Conservation (phyloP, 2,888 invertebrate species). For the Drosophila paranaensis region DNA sequence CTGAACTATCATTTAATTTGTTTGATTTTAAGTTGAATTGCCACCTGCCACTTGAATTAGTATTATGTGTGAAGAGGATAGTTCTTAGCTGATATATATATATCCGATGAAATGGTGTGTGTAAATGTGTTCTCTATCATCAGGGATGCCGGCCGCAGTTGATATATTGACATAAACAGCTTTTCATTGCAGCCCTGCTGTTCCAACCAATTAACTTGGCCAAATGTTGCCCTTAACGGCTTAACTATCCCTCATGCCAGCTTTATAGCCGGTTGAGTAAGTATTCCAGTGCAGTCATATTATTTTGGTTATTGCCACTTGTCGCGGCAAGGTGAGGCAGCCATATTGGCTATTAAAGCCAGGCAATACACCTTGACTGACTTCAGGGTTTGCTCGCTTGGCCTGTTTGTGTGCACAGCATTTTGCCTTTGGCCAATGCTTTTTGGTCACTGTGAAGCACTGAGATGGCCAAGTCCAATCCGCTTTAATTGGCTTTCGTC, state of each 20-base stretch:
- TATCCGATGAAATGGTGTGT: background rate
- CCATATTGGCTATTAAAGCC: constrained; percentile 14
- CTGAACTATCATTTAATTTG: background rate
- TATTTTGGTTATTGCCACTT: constrained; percentile 15
- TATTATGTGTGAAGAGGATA: accelerated
- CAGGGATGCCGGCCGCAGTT: background rate
- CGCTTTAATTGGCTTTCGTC: background rate
- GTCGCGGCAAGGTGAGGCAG: constrained; percentile 7
- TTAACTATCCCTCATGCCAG: background rate
- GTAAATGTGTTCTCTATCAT: background rate
- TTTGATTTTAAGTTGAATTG: constrained; percentile 2
- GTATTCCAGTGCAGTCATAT: constrained; percentile 6
- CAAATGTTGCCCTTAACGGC: background rate
- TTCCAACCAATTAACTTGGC: constrained; percentile 3
- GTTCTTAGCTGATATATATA: background rate
- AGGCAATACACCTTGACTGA: background rate
- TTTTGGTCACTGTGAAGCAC: background rate
- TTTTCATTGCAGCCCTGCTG: background rate
- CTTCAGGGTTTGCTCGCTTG: background rate
- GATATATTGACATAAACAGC: background rate
- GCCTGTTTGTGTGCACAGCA: background rate
- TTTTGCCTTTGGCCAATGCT: background rate
- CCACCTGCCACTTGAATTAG: background rate
- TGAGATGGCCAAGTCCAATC: background rate
- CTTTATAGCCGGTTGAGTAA: constrained; percentile 5